Conservation (phyloP, 2,797 vertebrate genomes). For the Simalia tracyae region DNA sequence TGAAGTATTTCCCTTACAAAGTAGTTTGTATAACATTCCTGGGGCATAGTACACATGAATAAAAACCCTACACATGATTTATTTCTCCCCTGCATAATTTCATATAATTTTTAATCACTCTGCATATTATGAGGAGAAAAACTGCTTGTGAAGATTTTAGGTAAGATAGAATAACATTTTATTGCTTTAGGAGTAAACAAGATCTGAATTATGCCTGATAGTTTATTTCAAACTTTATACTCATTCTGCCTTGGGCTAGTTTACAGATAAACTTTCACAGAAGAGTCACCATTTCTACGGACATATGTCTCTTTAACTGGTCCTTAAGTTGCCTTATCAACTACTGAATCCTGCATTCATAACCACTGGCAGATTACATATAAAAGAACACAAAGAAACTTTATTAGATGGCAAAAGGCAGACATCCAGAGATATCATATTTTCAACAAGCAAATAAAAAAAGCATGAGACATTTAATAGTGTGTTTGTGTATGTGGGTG, state of each 20-base stretch:
- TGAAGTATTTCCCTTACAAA: slow-evolving; percentile 55
- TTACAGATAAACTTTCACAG: slow-evolving; percentile 38
- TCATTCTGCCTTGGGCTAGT: slow-evolving; percentile 68
- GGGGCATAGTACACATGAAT: slow-evolving; percentile 45
- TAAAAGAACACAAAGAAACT: slow-evolving; percentile 18
- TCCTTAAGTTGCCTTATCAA: slow-evolving; percentile 46
- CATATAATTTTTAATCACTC: slow-evolving; percentile 54
- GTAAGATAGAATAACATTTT: slow-evolving; percentile 71
- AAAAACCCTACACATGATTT: slow-evolving; percentile 16
- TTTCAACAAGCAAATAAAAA: slow-evolving; percentile 1
- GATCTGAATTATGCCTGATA: slow-evolving; percentile 75
- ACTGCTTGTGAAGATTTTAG: slow-evolving; percentile 73
- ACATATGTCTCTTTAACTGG: slow-evolving; percentile 15
- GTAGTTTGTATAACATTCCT: slow-evolving; percentile 51
- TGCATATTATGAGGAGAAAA: slow-evolving; percentile 61
- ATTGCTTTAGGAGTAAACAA: slow-evolving; percentile 81
- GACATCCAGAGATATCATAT: neutral
- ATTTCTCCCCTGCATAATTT: slow-evolving; percentile 48
- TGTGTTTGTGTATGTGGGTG: neutral
- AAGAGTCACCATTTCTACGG: slow-evolving; percentile 41
- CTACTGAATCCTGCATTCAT: slow-evolving; percentile 10
- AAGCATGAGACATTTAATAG: neutral
- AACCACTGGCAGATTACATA: slow-evolving; percentile 28
- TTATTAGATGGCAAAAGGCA: neutral
- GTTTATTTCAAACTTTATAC: slow-evolving; percentile 79